Base-by-base conservation (phyloP, 2,113 vertebrate genomes). In the Oreocharis arfaki region DNA sequence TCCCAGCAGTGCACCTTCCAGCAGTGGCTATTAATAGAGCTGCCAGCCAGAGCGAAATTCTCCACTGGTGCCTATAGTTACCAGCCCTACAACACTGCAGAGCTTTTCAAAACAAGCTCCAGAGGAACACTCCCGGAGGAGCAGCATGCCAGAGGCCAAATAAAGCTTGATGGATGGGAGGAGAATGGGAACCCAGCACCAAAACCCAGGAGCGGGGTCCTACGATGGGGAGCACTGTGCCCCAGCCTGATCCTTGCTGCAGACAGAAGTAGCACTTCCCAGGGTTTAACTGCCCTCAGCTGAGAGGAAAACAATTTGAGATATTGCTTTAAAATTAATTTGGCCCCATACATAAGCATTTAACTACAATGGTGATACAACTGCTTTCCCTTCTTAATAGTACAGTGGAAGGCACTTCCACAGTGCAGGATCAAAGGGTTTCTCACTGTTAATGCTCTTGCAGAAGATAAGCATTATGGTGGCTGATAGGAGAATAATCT, bases 61-160 rank as follows among this genome's bases (percentile, higher is more conserved):
- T 56, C 93, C 8, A 0, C 89, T 71, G 84, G 73, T 95, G 84
- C 94, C 95, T 93, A 95, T 96, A 95, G 96, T 93, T 96, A 97
- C 94, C 95, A 75, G 80, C 35, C 79, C 80, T 92, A 95, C 73
- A 95, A 97, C 93, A 95, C 76, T 87, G 55, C 18, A 6, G 12
- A 50, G 84, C 78, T 93, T 55, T 92, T 92, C 83, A 90, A 96
- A 97, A 96, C 91, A 95, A 89, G 75, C 61, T 87, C 56, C 30
- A 42, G 81, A 87, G 81, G 81, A 96, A 64, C 44, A 10, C 56
- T 94, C 78, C 87, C 15, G 0, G 39, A 95, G 56, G 13, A 95
- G 39, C 30, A 19, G 78, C 59, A 39, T 0, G 42, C 75, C 76
- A 88, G 91, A 84, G 53, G 89, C 89, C 89, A 93, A 95, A 95